These are phyloP conservation scores for Cephus pygmeus DNA, from an alignment of 2,888 invertebrate species.

Conservation along the genomic window DNA sequence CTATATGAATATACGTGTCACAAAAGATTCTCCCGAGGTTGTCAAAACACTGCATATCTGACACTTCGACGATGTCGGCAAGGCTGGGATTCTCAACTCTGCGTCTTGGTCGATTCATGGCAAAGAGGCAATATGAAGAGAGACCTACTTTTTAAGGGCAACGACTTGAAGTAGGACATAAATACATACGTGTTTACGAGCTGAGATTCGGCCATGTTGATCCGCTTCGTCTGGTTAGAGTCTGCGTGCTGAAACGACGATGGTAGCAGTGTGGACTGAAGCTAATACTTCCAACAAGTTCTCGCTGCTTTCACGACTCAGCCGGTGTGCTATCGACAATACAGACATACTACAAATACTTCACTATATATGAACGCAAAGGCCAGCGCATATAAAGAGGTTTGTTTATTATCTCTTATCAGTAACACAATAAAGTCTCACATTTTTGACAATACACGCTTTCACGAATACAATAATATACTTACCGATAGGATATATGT, in stretches of 20 bases:
- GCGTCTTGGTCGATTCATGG: background rate
- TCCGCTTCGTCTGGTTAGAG: background rate
- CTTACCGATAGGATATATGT: background rate
- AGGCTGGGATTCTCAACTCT: background rate
- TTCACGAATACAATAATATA: background rate
- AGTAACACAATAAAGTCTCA: background rate
- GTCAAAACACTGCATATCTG: background rate
- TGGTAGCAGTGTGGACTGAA: background rate
- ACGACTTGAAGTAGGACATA: constrained; percentile 32
- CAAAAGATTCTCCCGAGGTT: background rate
- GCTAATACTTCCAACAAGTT: background rate
- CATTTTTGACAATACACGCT: background rate
- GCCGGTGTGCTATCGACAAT: background rate
- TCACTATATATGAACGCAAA: background rate
- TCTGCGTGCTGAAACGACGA: background rate
- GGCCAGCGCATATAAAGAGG: background rate
- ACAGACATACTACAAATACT: background rate
- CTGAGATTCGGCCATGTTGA: constrained; percentile 34
- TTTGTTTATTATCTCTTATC: background rate
- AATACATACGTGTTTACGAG: constrained; percentile 31
- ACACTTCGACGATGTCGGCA: background rate
- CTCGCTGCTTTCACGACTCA: constrained; percentile 1
- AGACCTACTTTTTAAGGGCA: constrained; percentile 32
- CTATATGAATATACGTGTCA: background rate
- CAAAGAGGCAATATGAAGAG: background rate